Evolutionary conservation across 2,888 invertebrate species (phyloP), one percentile per base, ranked within the genome.

Genomic region (Drosophila kambysellisi): DNA sequence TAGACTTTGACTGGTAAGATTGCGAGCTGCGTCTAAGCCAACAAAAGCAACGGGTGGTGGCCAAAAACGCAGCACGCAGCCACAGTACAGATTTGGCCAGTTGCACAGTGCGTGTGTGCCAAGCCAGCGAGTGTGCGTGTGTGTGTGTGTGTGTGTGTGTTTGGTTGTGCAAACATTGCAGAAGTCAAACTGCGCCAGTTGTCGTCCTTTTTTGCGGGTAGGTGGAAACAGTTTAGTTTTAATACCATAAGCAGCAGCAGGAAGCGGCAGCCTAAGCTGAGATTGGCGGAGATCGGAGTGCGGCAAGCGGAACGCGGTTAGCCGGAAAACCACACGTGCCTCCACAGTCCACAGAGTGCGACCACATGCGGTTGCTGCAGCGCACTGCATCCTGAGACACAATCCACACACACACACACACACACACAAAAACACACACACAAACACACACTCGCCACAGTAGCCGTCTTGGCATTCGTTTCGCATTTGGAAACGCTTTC

Each of bases 401-500:
- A 58, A 56, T 56, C 37, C 56, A 48, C 52, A 32, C 32, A 41
- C 12, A 12, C 29, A 8, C 15, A 41, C 48, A 46, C 53, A 35
- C 57, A 48, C 53, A 53, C 51, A 29, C 53, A 53, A 48, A 29
- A 30, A 35, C 8, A 35, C 20, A 6, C 20, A 20, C 72, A 41
- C 53, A 53, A 43, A 32, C 37, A 41, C 79, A 78, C 80, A 76
- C 86, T 74, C 62, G 84, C 88, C 81, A 90, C 91, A 89, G 91
- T 91, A 91, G 91, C 91, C 61, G 72, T 52, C 69, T 58, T n/a
- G 69, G 80, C 91, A 91, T 91, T 91, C 91, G 91, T 82, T 91
- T 91, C 91, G 91, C 91, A 91, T 91, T 91, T 91, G 91, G 91
- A 88, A 91, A 88, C 91, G 86, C 88, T 90, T 91, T 88, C 91